Base-by-base conservation (phyloP, 1,140 invertebrate species). In the Macrosteles quadrilineatus region DNA sequence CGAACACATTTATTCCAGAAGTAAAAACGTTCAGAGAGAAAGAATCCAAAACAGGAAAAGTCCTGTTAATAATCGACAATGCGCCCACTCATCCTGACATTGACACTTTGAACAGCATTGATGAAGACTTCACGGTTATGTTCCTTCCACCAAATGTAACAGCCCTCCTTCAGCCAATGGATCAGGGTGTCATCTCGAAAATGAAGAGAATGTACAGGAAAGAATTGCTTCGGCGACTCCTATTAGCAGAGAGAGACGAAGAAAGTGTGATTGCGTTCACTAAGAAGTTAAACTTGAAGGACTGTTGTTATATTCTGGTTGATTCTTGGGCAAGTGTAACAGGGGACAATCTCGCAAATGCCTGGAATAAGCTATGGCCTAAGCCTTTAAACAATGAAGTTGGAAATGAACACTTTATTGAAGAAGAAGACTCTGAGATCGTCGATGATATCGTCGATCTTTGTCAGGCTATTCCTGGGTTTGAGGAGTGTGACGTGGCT, bases 281-380 rank as follows among this genome's bases (percentile, higher is more conserved):
- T n/a, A n/a, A n/a, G n/a, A n/a, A n/a, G 23, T 29, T 53, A 17
- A 67, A 68, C 31, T 69, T 71, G 25, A 70, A 71, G 32, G 21
- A 68, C 36, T 50, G 11, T 14, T 53, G 11, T 19, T 53, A 19
- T 19, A 53, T 53, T 11, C 19, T 53, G 19, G 70, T 66, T 4
- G 50, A 57, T 55, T 19, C 65, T 12, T 71, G 70, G 70, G 50
- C 17, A 11, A 14, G n/a, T 2, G 66, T 71, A 21, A 71, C 70
- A 17, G 43, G 32, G 30, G 47, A 31, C 1, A 71, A 71, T 45
- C 29, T 71, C 11, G 69, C 19, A 25, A 70, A 72, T 32, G 68
- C 47, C 4, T 72, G 62, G 68, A 72, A 72, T 9, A 72, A 72
- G 21, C 45, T 73, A 17, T 71, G 69, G 69, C 31, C 47, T 59